Conservation (phyloP, 2,113 vertebrate species). For the Pterophyllum scalare region DNA sequence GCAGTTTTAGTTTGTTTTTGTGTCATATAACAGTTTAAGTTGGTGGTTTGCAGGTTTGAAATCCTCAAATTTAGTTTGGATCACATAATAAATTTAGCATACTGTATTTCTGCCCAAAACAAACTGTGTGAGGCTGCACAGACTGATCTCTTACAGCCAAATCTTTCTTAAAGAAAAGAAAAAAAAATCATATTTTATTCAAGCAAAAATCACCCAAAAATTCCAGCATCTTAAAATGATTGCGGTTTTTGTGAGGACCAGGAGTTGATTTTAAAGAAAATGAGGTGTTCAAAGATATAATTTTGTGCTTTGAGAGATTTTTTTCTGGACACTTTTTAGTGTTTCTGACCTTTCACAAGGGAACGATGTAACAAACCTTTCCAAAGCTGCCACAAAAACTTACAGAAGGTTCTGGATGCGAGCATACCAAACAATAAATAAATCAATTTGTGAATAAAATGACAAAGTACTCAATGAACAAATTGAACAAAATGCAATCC, state of each 20-base stretch:
- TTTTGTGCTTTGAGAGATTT: too few relatives aligned
- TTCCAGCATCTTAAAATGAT: background rate
- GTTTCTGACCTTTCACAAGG: background rate
- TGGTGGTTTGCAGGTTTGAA: background rate
- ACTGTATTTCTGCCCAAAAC: too few relatives aligned
- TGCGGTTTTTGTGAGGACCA: fast-evolving
- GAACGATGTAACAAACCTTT: background rate
- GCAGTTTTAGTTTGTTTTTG: background rate
- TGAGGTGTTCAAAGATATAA: too few relatives aligned
- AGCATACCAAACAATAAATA: background rate
- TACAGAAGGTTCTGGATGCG: fast-evolving
- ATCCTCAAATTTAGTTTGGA: background rate
- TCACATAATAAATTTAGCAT: background rate
- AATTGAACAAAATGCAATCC: background rate
- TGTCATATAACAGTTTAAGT: background rate
- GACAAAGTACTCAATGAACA: background rate
- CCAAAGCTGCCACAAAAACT: too few relatives aligned
- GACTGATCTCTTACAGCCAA: too few relatives aligned
- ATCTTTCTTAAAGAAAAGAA: too few relatives aligned
- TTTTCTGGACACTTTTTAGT: background rate
- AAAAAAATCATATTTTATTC: background rate
- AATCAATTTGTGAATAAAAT: background rate
- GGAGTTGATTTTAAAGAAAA: too few relatives aligned
- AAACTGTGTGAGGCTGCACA: too few relatives aligned
- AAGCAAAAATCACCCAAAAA: fast-evolving